These are phyloP conservation scores for Pelobates fuscus DNA, from an alignment of 2,113 vertebrate species.

Conservation along the genomic window DNA sequence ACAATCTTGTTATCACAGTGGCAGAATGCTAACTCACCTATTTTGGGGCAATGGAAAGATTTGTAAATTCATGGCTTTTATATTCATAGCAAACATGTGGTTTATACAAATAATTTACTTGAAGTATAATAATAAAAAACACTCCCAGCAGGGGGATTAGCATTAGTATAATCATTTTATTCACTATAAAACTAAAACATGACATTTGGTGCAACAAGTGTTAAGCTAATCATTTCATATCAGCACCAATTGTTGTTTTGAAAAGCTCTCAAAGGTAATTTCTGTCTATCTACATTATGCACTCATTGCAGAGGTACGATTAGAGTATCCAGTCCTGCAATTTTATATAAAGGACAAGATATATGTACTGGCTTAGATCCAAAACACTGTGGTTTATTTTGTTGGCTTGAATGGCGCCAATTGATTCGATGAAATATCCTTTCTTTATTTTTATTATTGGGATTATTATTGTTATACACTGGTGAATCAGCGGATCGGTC, in stretches of 20 bases:
- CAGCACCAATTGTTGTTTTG: not conserved
- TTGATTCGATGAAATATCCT: not conserved
- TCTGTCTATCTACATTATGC: no score
- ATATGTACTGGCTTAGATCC: not conserved
- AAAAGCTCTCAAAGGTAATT: not conserved
- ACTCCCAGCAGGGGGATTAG: not conserved
- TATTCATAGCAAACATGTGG: no score
- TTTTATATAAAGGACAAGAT: not conserved
- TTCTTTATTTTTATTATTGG: no score
- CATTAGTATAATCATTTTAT: not conserved
- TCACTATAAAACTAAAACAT: no score
- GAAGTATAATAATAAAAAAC: not conserved
- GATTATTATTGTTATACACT: not conserved
- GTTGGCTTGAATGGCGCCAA: not conserved
- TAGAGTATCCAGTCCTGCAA: not conserved
- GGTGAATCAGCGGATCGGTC: not conserved
- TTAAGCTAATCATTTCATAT: not conserved
- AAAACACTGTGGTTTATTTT: not conserved
- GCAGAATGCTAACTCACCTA: no score
- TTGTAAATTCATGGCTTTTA: no score
- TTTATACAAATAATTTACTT: not conserved
- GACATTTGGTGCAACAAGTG: not conserved
- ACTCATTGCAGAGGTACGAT: not conserved
- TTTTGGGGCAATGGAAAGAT: no score
- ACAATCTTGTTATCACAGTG: no score